Percentiles rank a stretch among this genome's conserved stretches.
phyloP scores from a whole-genome alignment of 2,797 vertebrate species.

The Pseudochromis fuscus region DNA sequence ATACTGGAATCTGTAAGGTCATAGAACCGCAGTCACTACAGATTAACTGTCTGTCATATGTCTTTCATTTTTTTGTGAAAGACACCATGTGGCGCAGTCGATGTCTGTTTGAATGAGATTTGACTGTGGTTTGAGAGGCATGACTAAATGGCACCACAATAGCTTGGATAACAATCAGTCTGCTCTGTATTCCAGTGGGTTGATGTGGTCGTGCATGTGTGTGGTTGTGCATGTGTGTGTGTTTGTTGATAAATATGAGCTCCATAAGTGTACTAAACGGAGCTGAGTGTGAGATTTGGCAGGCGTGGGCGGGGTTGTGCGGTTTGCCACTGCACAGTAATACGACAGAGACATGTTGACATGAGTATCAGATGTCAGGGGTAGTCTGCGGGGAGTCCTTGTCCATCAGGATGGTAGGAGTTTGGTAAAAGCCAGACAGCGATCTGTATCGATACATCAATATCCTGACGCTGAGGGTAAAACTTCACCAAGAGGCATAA shows the following conservation, averaged over 20 bases:
- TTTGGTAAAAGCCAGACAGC: slow-evolving; percentile 48
- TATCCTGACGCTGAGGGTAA: slow-evolving; percentile 37
- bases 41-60: slow-evolving; percentile 20
- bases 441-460: slow-evolving; percentile 53
- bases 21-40: slow-evolving; percentile 2
- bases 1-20: slow-evolving; percentile 16
- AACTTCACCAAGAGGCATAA: slow-evolving; percentile 45
- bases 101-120: slow-evolving; percentile 49
- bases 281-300: slow-evolving; percentile 76
- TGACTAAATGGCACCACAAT: slow-evolving; percentile 58
- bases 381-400: slow-evolving; percentile 52
- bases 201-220: slow-evolving; percentile 26
- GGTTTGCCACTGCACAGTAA: slow-evolving; percentile 70
- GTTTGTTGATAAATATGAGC: slow-evolving; percentile 58
- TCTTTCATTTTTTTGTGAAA: slow-evolving; percentile 44
- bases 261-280: slow-evolving; percentile 35
- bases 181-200: slow-evolving; percentile 28
- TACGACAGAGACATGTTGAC: slow-evolving; percentile 73
- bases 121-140: slow-evolving; percentile 60
- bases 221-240: slow-evolving; percentile 33
- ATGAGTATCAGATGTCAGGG: slow-evolving; percentile 71
- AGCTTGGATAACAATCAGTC: slow-evolving; percentile 53
- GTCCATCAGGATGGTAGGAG: slow-evolving; percentile 59
- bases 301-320: slow-evolving; percentile 45
- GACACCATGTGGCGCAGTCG: slow-evolving; percentile 10